Percentiles rank a stretch among this genome's conserved stretches.
Evolutionary conservation across 2,888 invertebrate species (phyloP).

Genomic region (Lamellibrachia satsuma): DNA sequence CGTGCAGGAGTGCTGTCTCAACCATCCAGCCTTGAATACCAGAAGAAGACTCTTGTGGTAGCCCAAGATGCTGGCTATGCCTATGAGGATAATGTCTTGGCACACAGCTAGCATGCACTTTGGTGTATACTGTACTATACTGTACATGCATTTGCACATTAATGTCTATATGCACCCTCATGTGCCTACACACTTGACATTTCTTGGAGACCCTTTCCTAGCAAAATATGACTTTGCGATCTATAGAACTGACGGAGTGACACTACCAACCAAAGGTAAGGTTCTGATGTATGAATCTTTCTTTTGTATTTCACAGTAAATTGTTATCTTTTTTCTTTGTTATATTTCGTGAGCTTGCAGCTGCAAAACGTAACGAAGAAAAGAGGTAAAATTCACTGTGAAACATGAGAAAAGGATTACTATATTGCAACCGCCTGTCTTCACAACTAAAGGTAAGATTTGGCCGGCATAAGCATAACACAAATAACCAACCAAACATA

Average conservation of each 20-base stretch:
- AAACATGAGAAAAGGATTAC: too few species aligned
- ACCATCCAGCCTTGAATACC: not conserved
- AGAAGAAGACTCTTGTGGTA: not conserved
- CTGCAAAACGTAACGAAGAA: too few species aligned
- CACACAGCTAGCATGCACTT: not conserved
- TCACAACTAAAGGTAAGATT: not conserved
- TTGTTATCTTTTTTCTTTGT: too few species aligned
- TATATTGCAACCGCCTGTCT: too few species aligned
- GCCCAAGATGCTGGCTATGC: not conserved
- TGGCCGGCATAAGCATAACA: not conserved
- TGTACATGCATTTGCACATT: not conserved
- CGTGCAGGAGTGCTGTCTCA: not conserved
- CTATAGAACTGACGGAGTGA: not conserved
- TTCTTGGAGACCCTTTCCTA: not conserved
- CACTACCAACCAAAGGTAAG: conserved; percentile 8
- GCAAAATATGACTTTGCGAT: not conserved
- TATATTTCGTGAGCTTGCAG: too few species aligned
- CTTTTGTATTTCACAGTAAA: too few species aligned
- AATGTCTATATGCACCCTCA: not conserved
- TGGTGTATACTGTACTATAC: not conserved
- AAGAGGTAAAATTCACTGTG: too few species aligned
- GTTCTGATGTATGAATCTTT: not conserved
- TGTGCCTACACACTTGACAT: not conserved
- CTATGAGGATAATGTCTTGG: too few species aligned
- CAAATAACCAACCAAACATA: not conserved